Percentiles rank a stretch among this genome's conserved stretches.
Conservation (phyloP, 2,797 vertebrate genomes). For the Oceanodroma leucorhoa region DNA sequence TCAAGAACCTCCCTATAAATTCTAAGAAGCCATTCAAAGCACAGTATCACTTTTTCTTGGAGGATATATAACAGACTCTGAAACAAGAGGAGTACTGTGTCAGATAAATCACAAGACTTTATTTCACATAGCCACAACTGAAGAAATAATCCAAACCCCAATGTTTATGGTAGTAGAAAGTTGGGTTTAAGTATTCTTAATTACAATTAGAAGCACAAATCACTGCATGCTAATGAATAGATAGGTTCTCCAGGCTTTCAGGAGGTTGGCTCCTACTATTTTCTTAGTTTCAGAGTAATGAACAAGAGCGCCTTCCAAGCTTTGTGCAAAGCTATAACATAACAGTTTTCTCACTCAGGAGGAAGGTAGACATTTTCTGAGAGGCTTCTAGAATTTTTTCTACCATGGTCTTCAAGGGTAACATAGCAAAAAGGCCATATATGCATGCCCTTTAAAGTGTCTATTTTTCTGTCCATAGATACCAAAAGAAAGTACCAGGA, state of each 20-base stretch:
- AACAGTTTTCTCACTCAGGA: not conserved
- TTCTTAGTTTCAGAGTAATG: not conserved
- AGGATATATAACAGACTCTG: not conserved
- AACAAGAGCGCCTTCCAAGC: not conserved
- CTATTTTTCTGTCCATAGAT: rapidly evolving
- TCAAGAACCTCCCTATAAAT: not conserved
- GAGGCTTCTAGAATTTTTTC: not conserved
- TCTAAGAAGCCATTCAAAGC: not conserved
- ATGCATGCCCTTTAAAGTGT: rapidly evolving
- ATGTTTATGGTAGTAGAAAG: not conserved
- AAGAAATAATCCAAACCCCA: not conserved
- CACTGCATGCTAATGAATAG: not conserved
- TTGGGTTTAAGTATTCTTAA: not conserved
- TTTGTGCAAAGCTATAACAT: not conserved
- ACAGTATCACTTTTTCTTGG: not conserved
- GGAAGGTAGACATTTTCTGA: not conserved
- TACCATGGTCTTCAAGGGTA: not conserved
- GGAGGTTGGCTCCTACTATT: not conserved
- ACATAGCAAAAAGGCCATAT: rapidly evolving
- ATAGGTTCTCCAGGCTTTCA: not conserved
- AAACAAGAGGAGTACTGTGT: not conserved
- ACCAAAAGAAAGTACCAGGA: not conserved
- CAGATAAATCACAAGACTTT: not conserved
- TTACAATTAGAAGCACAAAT: not conserved
- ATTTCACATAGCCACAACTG: not conserved